Evolutionary conservation across 2,113 vertebrate genomes (phyloP), one percentile per base, ranked within the genome.

Genomic region (Phocoena sinus): DNA sequence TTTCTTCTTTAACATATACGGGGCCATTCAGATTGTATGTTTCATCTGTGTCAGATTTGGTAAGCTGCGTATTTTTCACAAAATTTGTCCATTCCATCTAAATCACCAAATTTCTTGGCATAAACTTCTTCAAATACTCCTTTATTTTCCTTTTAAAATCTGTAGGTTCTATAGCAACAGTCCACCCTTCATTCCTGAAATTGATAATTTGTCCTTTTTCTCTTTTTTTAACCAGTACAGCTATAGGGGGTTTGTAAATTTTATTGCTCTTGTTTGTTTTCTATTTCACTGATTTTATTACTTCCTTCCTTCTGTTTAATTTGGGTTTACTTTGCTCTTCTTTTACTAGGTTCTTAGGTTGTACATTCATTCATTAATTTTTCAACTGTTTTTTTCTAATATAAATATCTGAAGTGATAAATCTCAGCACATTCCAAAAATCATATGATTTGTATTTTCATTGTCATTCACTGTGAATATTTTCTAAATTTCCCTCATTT

Each of bases 401-500:
- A 44, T 25, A 71, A 68, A 50, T 14, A 47, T 83, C 44, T 65
- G n/a, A 76, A 58, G 33, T 67, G 47, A 56, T 44, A 83, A 67
- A 36, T 82, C 73, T 74, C 10, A n/a, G 70, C 56, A 74, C 71
- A 74, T 47, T 50, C 33, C 60, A 33, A 31, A 81, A 58, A 13
- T 18, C 36, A 44, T 23, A 74, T 18, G 74, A 44, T 28, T 21
- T 44, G 2, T 76, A 31, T 90, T 58, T 84, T 83, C 63, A 95
- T 67, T 67, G 8, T 36, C 31, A 56, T 58, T 76, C 31, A 50
- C 20, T 50, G 67, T 77, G 70, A 77, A 33, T 68, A 76, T 77
- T 95, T 95, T 90, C 68, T 77, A 67, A 84, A 84, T 84, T 76
- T 58, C 36, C 60, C n/a, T 38, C 23, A 44, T 76, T 20, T 33